phyloP scores from a whole-genome alignment of 2,797 vertebrate species.

The Squalus acanthias region DNA sequence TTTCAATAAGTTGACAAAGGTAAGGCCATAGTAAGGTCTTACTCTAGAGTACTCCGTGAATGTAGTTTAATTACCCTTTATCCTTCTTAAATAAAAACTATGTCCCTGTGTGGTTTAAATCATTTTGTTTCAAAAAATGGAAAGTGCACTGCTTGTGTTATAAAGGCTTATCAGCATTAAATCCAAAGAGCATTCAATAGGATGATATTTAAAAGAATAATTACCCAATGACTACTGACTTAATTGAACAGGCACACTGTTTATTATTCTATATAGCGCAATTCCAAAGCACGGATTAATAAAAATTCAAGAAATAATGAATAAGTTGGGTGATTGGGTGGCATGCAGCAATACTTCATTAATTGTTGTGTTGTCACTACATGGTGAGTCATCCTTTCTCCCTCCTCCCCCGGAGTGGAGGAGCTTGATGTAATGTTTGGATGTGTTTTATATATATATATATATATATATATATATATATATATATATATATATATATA shows the following conservation, averaged over 20 bases:
- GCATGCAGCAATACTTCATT: not conserved
- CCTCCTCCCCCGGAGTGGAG: not conserved
- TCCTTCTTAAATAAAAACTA: not conserved
- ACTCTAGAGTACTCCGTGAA: not conserved
- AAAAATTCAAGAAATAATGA: not conserved
- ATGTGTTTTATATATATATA: too few relatives aligned
- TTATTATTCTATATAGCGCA: not conserved
- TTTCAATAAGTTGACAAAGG: not conserved
- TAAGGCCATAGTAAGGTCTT: too few relatives aligned
- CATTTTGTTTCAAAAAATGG: not conserved
- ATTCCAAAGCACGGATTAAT: not conserved
- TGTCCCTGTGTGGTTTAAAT: not conserved
- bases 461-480: not conserved
- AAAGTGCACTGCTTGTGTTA: too few relatives aligned
- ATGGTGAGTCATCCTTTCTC: not conserved
- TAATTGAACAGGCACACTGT: not conserved
- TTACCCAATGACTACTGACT: not conserved
- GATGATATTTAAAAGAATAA: constrained; percentile 10
- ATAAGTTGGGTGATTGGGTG: not conserved
- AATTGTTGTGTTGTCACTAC: not conserved
- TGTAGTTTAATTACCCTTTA: not conserved
- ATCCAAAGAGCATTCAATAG: not conserved
- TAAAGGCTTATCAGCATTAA: not conserved
- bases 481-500: not conserved
- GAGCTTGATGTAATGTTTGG: not conserved